These are phyloP conservation scores for Thalassophryne amazonica DNA, from an alignment of 2,797 vertebrate species.

Conservation along the genomic window DNA sequence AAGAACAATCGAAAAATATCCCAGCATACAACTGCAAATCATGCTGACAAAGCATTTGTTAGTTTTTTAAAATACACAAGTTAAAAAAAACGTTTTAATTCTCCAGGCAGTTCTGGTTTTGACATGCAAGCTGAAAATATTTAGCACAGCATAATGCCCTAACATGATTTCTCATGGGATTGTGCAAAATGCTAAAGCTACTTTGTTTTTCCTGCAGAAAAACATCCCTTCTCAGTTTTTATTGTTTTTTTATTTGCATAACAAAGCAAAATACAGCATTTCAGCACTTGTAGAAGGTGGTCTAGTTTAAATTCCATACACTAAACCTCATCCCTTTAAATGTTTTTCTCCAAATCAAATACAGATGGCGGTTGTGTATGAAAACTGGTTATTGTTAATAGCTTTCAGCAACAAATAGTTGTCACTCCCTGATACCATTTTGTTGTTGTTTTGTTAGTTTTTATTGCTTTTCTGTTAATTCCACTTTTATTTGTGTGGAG, in stretches of 20 bases:
- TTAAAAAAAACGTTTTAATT: conserved; percentile 19
- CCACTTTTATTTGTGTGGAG: no score
- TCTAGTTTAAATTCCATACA: background rate
- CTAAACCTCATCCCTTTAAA: background rate
- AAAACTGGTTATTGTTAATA: no score
- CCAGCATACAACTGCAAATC: conserved; percentile 2
- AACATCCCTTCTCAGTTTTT: background rate
- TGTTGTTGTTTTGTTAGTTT: no score
- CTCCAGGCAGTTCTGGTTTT: conserved; percentile 11
- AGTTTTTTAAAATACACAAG: conserved; percentile 18
- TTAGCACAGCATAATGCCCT: conserved; percentile 22
- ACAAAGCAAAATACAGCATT: background rate
- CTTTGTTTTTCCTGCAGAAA: background rate
- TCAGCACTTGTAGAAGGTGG: background rate
- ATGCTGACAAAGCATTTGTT: conserved; percentile 16
- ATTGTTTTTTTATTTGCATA: conserved; percentile 2
- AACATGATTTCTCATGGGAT: background rate
- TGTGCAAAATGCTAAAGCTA: background rate
- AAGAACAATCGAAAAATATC: background rate
- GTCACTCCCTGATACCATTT: no score
- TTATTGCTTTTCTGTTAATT: no score
- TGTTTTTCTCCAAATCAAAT: no score
- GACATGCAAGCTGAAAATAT: conserved; percentile 22
- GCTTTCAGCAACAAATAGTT: no score
- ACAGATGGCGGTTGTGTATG: no score